Percentiles rank a stretch among this genome's conserved stretches.
These are phyloP conservation scores for Melanotaenia pygmaea DNA, from an alignment of 2,797 vertebrate species.

Conservation along the genomic window DNA sequence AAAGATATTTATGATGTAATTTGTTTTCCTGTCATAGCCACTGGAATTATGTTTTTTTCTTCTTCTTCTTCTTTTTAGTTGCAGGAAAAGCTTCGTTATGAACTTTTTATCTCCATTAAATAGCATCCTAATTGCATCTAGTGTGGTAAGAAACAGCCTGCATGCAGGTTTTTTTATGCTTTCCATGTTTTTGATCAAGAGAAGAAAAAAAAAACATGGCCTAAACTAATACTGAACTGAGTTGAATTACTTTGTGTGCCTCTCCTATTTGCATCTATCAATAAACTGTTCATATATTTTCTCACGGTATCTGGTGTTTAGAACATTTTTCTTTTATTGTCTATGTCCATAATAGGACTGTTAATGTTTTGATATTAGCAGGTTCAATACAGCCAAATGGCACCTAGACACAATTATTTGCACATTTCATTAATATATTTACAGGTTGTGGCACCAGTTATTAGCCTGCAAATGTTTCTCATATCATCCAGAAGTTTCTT, in stretches of 20 bases:
- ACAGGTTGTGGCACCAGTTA: background rate
- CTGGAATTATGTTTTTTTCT: constrained; percentile 65
- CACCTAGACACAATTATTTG: background rate
- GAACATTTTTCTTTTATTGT: constrained; percentile 12
- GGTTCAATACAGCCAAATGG: background rate
- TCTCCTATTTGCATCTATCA: constrained; percentile 70
- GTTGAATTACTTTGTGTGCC: constrained; percentile 63
- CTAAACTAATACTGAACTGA: constrained; percentile 57
- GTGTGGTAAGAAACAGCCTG: constrained; percentile 40
- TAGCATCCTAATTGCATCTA: constrained; percentile 6
- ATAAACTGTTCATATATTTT: constrained; percentile 86
- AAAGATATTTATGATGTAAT: constrained; percentile 77
- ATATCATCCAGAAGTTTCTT: background rate
- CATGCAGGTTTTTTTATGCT: constrained; percentile 43
- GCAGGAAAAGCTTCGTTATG: constrained; percentile 26
- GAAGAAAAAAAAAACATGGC: constrained; percentile 17
- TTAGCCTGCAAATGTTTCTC: background rate
- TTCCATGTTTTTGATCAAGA: constrained; percentile 29
- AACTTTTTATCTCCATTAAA: constrained; percentile 25
- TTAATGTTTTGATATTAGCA: background rate
- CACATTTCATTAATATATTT: background rate
- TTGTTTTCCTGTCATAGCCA: constrained; percentile 68
- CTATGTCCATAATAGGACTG: constrained; percentile 1
- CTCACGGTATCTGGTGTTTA: constrained; percentile 54
- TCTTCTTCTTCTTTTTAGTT: background rate